Conservation (phyloP, 2,113 vertebrate genomes). For the Plestiodon gilberti region DNA sequence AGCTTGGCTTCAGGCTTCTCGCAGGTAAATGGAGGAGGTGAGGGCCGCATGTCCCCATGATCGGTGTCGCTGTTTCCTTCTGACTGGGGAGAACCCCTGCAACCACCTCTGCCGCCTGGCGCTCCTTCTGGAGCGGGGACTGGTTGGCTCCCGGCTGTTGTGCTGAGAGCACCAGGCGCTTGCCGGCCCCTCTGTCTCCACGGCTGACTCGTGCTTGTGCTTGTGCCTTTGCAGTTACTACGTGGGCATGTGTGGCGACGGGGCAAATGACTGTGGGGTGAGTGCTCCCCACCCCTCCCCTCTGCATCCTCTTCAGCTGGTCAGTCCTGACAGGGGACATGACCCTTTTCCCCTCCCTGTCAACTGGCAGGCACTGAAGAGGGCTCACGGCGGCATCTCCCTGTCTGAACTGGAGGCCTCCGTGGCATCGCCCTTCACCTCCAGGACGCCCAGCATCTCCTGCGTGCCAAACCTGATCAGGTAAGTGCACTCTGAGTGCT, state of each 20-base stretch:
- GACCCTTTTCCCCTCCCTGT: neutral
- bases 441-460: constrained; percentile 92
- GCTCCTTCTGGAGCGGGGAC: neutral
- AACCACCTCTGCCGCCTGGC: neutral
- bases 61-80: neutral
- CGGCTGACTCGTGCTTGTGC: neutral
- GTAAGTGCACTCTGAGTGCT: constrained; percentile 66
- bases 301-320: accelerated
- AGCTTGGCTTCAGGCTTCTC: too few relatives aligned
- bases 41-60: too few relatives aligned
- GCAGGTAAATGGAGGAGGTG: too few relatives aligned
- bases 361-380: constrained; percentile 88
- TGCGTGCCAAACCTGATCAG: constrained; percentile 98
- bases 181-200: too few relatives aligned
- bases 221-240: constrained; percentile 85
- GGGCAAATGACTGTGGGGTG: constrained; percentile 98
- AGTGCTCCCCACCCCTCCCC: constrained; percentile 62
- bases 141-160: neutral
- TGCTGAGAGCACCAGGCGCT: neutral
- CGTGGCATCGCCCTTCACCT: constrained; percentile 97
- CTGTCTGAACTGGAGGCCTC: constrained; percentile 97
- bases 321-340: accelerated
- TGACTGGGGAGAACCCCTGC: neutral
- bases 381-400: constrained; percentile 94
- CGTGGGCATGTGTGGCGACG: constrained; percentile 98